Conservation (phyloP, 2,888 invertebrate species). For the Cepaea hortensis region DNA sequence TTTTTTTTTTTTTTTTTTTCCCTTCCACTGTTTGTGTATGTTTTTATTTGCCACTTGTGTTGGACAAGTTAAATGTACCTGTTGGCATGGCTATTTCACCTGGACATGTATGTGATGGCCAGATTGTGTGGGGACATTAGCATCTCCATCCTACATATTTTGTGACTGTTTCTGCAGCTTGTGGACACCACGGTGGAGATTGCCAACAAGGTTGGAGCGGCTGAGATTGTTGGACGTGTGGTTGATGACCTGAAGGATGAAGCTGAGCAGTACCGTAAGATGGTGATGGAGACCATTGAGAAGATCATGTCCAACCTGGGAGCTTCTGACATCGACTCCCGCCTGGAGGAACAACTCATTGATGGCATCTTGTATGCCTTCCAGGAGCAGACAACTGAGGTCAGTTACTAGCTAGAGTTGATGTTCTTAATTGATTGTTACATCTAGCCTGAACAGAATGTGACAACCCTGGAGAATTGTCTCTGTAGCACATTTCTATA, state of each 20-base stretch:
- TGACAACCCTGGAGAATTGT: no score
- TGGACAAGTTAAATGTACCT: no score
- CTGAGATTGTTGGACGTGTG: constrained; percentile 98
- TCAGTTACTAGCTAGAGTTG: constrained; percentile 67
- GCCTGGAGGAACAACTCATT: constrained; percentile 98
- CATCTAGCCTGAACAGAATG: no score
- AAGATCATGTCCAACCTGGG: constrained; percentile 98
- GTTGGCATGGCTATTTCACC: no score
- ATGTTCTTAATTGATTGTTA: neutral
- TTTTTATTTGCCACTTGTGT: no score
- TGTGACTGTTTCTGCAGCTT: constrained; percentile 78
- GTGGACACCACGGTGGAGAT: constrained; percentile 99
- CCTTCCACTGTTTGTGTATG: no score
- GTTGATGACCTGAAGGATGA: constrained; percentile 99
- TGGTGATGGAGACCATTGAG: constrained; percentile 99
- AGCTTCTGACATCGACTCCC: constrained; percentile 97
- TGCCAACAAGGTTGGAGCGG: constrained; percentile 99
- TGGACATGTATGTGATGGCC: no score
- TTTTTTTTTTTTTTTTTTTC: no score
- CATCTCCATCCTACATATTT: no score
- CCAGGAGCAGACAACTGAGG: constrained; percentile 99
- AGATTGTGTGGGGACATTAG: no score
- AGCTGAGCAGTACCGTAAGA: constrained; percentile 99
- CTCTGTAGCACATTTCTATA: no score
- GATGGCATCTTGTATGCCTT: constrained; percentile 99